A percentile compares a stretch with the other conserved stretches of the same genome.
phyloP scores from a whole-genome alignment of 1,140 invertebrate genomes.

The Stegodyphus dumicola region DNA sequence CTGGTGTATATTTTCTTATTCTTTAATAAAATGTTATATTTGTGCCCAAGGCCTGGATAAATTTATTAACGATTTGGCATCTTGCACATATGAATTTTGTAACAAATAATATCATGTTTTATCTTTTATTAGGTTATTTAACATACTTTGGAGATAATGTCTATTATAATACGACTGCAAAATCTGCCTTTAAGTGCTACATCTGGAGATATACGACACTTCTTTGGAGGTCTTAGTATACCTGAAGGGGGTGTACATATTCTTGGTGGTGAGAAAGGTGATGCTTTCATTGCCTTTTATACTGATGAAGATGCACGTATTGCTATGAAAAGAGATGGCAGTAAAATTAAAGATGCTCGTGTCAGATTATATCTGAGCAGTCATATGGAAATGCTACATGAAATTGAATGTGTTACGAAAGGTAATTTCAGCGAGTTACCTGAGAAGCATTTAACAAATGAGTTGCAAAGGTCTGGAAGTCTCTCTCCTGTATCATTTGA shows the following conservation, averaged over 20 bases:
- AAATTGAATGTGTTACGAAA: constrained; percentile 69
- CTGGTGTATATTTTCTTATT: no score
- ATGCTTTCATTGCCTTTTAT: constrained; percentile 98
- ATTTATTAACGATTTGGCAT: no score
- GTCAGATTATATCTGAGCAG: constrained; percentile 90
- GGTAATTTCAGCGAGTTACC: not conserved
- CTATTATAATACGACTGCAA: constrained; percentile 97
- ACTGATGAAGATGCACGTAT: constrained; percentile 97
- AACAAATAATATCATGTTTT: constrained; percentile 16
- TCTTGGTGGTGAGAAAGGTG: constrained; percentile 95
- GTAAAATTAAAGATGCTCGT: constrained; percentile 87
- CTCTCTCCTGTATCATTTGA: no score
- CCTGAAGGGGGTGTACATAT: constrained; percentile 99
- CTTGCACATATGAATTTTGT: not conserved
- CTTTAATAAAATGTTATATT: no score
- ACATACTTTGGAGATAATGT: constrained; percentile 76
- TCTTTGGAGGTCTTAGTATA: constrained; percentile 93
- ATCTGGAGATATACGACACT: constrained; percentile 94
- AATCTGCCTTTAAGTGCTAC: constrained; percentile 97
- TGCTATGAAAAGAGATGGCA: constrained; percentile 90
- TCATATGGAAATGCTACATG: constrained; percentile 94
- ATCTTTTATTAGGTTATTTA: constrained; percentile 56
- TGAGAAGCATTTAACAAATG: no score
- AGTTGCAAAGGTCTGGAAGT: no score
- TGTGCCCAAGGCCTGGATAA: no score